A percentile compares a stretch with the other conserved stretches of the same genome.
Conservation (phyloP, 2,113 vertebrate genomes). For the Phalacrocorax carbo region DNA sequence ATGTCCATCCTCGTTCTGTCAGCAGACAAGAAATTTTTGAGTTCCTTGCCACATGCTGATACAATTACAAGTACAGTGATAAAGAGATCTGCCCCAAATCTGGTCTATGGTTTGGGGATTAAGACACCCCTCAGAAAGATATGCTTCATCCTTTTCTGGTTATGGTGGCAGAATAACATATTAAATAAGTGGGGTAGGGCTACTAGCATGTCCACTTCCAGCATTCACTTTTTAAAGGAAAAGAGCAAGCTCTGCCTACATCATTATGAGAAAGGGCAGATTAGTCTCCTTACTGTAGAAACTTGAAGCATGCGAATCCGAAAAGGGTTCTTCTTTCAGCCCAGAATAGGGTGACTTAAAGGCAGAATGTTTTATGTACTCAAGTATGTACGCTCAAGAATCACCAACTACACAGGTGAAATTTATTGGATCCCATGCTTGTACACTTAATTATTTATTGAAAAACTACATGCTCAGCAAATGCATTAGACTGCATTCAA, state of each 20-base stretch:
- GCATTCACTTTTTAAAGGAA: background rate
- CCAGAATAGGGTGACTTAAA: background rate
- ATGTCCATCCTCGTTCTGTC: background rate
- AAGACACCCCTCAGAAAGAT: background rate
- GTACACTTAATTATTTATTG: background rate
- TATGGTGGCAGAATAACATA: background rate
- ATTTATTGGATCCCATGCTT: background rate
- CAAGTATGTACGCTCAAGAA: background rate
- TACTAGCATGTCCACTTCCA: background rate
- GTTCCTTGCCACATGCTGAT: background rate
- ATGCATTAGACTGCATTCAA: background rate
- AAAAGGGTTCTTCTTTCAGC: background rate
- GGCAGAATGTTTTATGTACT: background rate
- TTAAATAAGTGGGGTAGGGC: background rate
- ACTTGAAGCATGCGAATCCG: accelerated
- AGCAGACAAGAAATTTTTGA: background rate
- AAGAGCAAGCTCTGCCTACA: background rate
- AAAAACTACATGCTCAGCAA: background rate
- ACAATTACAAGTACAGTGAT: background rate
- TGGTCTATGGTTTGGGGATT: background rate
- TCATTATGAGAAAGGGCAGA: background rate
- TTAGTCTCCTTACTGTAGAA: background rate
- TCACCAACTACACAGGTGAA: background rate
- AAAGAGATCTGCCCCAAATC: background rate
- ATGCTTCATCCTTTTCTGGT: background rate